These are phyloP conservation scores for Podabrus alpinus DNA, from an alignment of 2,888 invertebrate species.

Conservation along the genomic window DNA sequence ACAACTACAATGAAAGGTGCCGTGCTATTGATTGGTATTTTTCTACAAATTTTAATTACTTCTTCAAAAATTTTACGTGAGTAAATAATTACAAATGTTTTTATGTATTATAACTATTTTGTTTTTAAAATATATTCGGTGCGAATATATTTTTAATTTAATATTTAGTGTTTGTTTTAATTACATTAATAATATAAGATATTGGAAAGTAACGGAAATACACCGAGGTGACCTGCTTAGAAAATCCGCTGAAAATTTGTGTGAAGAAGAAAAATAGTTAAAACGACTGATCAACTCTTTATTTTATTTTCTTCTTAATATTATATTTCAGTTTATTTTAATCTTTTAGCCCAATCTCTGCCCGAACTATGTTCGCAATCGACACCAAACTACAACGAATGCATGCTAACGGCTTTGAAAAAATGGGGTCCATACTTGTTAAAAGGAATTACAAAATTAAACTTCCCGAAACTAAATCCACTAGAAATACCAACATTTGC, in stretches of 20 bases:
- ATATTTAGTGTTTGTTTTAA: background rate
- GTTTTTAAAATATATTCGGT: too few relatives aligned
- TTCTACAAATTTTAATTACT: background rate
- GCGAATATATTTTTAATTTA: too few relatives aligned
- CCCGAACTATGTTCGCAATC: constrained; percentile 65
- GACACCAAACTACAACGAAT: constrained; percentile 65
- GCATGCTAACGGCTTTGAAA: constrained; percentile 65
- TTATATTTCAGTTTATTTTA: background rate
- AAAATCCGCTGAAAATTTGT: too few relatives aligned
- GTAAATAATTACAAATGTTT: background rate
- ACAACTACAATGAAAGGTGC: background rate
- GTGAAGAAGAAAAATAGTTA: too few relatives aligned
- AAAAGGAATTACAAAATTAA: constrained; percentile 69
- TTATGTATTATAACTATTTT: too few relatives aligned
- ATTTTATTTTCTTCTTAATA: too few relatives aligned
- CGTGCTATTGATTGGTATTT: background rate
- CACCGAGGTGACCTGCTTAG: too few relatives aligned
- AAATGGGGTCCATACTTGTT: constrained; percentile 61
- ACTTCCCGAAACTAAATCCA: constrained; percentile 73
- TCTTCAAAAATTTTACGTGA: constrained; percentile 4
- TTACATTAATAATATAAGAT: too few relatives aligned
- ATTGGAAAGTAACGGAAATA: too few relatives aligned
- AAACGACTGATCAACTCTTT: too few relatives aligned
- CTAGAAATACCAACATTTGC: constrained; percentile 69
- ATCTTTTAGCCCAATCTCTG: constrained; percentile 66